phyloP scores from a whole-genome alignment of 2,797 vertebrate species.

The Varecia variegata region DNA sequence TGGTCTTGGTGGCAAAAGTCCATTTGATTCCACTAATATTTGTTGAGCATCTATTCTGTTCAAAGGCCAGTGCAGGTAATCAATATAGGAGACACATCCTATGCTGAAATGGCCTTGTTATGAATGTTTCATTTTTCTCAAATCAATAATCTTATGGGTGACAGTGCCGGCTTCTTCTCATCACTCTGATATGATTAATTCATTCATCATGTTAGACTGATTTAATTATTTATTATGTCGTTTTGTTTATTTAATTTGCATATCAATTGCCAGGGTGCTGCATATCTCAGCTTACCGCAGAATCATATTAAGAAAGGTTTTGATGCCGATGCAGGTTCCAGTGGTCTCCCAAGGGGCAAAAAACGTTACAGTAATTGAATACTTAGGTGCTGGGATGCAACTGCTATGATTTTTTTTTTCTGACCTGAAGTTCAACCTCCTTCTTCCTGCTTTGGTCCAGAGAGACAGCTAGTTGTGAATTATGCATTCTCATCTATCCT shows the following conservation, averaged over 20 bases:
- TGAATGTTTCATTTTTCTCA: slow-evolving; percentile 55
- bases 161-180: slow-evolving; percentile 62
- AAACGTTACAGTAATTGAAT: slow-evolving; percentile 60
- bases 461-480: slow-evolving; percentile 60
- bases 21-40: neutral
- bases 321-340: slow-evolving; percentile 27
- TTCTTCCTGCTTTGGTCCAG: slow-evolving; percentile 36
- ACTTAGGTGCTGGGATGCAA: slow-evolving; percentile 47
- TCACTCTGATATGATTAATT: slow-evolving; percentile 76
- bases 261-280: slow-evolving; percentile 60
- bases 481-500: slow-evolving; percentile 44
- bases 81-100: neutral
- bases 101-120: slow-evolving; percentile 22
- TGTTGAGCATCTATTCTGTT: neutral
- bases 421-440: slow-evolving; percentile 32
- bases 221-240: slow-evolving; percentile 77
- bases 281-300: slow-evolving; percentile 29
- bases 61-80: neutral
- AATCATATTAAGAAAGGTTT: slow-evolving; percentile 66
- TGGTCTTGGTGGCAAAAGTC: neutral
- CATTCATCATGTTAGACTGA: slow-evolving; percentile 76
- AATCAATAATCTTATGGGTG: slow-evolving; percentile 64
- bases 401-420: neutral
- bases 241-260: slow-evolving; percentile 80
- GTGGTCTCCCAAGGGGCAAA: neutral